Evolutionary conservation across 2,113 vertebrate genomes (phyloP).

Genomic region (Chaetura pelagica): DNA sequence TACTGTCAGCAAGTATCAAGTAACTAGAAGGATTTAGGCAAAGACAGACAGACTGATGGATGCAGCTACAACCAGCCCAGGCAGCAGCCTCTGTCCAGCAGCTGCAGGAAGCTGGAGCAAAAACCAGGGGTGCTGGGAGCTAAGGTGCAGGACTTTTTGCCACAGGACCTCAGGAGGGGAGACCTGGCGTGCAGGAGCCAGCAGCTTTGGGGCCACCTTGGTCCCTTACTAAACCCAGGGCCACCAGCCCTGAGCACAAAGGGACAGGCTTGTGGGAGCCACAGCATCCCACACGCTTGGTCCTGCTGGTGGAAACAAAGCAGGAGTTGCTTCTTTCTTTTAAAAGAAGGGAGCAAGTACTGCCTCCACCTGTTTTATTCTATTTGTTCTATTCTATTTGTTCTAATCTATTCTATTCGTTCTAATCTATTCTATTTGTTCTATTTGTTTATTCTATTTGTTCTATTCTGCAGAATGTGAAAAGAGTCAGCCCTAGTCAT

Average conservation of each 20-base stretch:
- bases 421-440: no score
- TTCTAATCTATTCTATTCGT: no score
- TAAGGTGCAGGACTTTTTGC: neutral
- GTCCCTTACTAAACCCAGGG: neutral
- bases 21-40: neutral
- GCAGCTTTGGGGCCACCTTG: neutral
- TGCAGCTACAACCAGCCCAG: neutral
- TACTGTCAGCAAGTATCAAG: neutral
- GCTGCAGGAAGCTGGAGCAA: neutral
- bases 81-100: fast-evolving
- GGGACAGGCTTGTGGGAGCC: neutral
- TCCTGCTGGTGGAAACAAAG: neutral
- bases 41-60: neutral
- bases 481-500: neutral
- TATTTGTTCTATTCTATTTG: no score
- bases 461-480: neutral
- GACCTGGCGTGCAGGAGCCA: neutral
- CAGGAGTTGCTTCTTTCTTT: neutral
- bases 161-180: fast-evolving
- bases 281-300: fast-evolving
- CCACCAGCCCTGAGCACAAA: fast-evolving
- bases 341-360: neutral
- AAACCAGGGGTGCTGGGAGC: neutral
- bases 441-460: no score
- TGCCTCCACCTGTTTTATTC: neutral